Conservation (phyloP, 2,797 vertebrate genomes). For the Poecile montanus region DNA sequence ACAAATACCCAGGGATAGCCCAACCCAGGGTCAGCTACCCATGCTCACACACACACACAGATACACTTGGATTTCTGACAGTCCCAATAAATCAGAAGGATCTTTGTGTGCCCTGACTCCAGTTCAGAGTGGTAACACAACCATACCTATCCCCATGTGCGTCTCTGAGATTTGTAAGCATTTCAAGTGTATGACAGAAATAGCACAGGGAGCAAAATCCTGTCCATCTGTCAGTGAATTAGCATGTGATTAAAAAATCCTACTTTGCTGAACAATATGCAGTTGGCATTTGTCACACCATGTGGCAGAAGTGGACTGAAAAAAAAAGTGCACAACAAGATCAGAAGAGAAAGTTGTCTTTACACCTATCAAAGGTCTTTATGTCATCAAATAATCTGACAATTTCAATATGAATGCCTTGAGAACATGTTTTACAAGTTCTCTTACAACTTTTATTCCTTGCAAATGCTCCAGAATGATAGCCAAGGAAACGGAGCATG, state of each 20-base stretch:
- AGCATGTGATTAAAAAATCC: slow-evolving; percentile 16
- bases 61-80: not conserved
- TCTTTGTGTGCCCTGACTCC: not conserved
- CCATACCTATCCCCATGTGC: not conserved
- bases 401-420: not conserved
- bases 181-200: slow-evolving; percentile 4
- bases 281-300: slow-evolving; percentile 20
- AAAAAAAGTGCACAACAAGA: not conserved
- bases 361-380: not conserved
- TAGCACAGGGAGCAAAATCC: slow-evolving; percentile 7
- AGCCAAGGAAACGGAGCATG: not conserved
- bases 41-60: fast-evolving
- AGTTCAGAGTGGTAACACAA: not conserved
- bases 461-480: not conserved
- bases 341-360: not conserved
- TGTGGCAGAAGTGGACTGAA: not conserved
- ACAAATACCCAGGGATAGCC: not conserved
- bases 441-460: not conserved
- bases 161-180: not conserved
- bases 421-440: not conserved
- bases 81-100: not conserved
- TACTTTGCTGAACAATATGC: not conserved
- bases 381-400: not conserved
- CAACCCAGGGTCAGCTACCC: not conserved
- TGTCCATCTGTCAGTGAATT: slow-evolving; percentile 47